Conservation (phyloP, 2,888 invertebrate species). For the Andrena flavipes region DNA sequence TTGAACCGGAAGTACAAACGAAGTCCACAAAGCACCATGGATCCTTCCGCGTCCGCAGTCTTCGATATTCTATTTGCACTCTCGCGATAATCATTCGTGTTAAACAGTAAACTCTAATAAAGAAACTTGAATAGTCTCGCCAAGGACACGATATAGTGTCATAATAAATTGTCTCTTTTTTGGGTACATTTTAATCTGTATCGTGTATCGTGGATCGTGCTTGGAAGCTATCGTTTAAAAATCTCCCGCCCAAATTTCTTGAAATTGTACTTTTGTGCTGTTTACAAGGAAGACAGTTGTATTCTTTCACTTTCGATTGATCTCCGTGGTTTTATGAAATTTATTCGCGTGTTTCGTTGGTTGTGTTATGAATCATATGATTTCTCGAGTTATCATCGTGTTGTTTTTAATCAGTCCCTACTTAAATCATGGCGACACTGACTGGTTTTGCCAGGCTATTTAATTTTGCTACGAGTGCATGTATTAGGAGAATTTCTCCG, state of each 20-base stretch:
- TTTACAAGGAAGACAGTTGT: neutral
- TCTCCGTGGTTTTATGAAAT: neutral
- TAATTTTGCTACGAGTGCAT: conserved; percentile 67
- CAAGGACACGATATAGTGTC: neutral
- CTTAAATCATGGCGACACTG: conserved; percentile 74
- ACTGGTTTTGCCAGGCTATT: conserved; percentile 71
- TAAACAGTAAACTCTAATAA: neutral
- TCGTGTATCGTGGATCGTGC: neutral
- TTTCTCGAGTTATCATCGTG: neutral
- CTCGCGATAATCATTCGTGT: neutral
- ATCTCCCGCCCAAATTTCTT: conserved; percentile 4
- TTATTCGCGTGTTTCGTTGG: neutral
- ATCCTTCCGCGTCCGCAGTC: neutral
- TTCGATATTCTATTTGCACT: neutral
- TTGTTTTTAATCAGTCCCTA: conserved; percentile 8
- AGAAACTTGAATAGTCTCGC: neutral
- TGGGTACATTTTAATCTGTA: neutral
- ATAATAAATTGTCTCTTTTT: neutral
- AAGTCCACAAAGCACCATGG: conserved; percentile 10
- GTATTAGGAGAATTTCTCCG: conserved; percentile 65
- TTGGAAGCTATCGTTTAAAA: conserved; percentile 22
- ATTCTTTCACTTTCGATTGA: neutral
- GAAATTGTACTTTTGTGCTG: neutral
- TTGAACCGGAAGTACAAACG: conserved; percentile 54
- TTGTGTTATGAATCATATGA: neutral